Percentiles rank a stretch among this genome's conserved stretches.
These are phyloP conservation scores for Drosophila gunungcola DNA, from an alignment of 1,140 invertebrate species.

Conservation along the genomic window DNA sequence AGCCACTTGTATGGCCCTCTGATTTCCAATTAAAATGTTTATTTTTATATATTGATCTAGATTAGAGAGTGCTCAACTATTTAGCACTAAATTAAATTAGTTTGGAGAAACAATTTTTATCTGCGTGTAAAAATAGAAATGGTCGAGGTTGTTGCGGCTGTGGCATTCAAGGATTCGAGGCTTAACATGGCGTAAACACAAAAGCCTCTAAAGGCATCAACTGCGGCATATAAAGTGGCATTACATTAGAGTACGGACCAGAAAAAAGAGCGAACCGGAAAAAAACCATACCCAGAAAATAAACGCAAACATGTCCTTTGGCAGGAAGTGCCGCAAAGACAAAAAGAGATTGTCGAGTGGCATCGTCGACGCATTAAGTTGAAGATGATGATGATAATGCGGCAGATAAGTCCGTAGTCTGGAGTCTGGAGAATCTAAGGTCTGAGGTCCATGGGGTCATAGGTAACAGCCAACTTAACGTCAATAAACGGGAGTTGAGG, in stretches of 20 bases:
- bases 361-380: conserved; percentile 80
- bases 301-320: conserved; percentile 61
- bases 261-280: conserved; percentile 6
- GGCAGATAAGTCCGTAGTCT: conserved; percentile 63
- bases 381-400: conserved; percentile 84
- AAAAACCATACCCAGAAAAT: conserved; percentile 31
- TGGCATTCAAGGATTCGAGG: conserved; percentile 79
- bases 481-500: conserved; percentile 68
- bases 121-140: conserved; percentile 36
- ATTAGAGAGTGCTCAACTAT: no score
- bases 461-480: conserved; percentile 79
- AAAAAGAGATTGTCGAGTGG: conserved; percentile 81
- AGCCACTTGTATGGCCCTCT: no score
- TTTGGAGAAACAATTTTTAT: conserved; percentile 6
- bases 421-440: neutral
- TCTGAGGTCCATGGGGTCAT: conserved; percentile 53
- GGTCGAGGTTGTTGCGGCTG: conserved; percentile 53
- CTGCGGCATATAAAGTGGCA: conserved; percentile 83
- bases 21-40: no score
- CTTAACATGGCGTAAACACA: conserved; percentile 83
- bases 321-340: conserved; percentile 80
- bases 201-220: conserved; percentile 83
- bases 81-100: no score
- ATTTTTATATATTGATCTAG: no score
- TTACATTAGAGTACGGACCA: conserved; percentile 66